Evolutionary conservation across 1,140 invertebrate species (phyloP).

Genomic region (Brachionus rubens): DNA sequence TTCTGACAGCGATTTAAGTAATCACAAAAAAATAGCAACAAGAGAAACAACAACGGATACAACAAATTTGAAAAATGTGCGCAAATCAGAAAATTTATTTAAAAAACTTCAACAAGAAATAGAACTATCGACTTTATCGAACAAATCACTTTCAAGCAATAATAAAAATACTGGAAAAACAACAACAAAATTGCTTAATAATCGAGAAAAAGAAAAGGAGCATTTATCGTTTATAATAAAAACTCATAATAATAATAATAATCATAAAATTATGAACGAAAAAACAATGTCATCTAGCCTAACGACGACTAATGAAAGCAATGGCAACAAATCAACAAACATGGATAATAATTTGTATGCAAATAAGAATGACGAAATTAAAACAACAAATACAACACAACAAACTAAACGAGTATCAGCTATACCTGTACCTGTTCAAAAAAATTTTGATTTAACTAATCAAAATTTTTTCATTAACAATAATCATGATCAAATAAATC

Average conservation of each 20-base stretch:
- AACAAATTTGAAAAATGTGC: constrained; percentile 14
- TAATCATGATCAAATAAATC: background rate
- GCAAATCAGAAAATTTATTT: constrained; percentile 1
- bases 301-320: constrained; percentile 5
- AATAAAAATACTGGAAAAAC: too few relatives aligned
- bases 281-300: constrained; percentile 27
- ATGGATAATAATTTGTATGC: background rate
- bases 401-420: background rate
- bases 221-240: background rate
- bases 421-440: constrained; percentile 16
- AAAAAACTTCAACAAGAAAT: background rate
- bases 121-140: background rate
- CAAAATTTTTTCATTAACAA: constrained; percentile 26
- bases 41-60: background rate
- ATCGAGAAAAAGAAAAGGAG: background rate
- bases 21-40: background rate
- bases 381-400: background rate
- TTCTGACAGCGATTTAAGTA: background rate
- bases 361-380: background rate
- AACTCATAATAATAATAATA: constrained; percentile 11
- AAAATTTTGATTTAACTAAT: background rate
- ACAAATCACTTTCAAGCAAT: too few relatives aligned
- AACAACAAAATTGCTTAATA: background rate
- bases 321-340: constrained; percentile 26
- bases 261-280: constrained; percentile 4